phyloP scores from a whole-genome alignment of 2,888 invertebrate genomes.

The Baronia brevicornis region DNA sequence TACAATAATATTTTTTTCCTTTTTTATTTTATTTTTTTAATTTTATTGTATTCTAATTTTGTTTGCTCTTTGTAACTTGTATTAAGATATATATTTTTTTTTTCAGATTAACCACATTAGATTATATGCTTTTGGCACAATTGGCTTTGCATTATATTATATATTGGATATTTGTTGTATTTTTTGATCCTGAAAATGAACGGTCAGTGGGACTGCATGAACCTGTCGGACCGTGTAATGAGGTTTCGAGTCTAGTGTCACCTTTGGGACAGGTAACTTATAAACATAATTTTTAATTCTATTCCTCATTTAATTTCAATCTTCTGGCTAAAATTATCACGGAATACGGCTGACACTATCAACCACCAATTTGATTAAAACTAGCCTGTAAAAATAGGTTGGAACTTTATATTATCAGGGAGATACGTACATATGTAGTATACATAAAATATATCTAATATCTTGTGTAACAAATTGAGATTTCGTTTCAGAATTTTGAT shows the following conservation, averaged over 20 bases:
- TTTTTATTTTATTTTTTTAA: not conserved
- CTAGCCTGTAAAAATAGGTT: too few relatives aligned
- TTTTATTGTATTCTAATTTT: not conserved
- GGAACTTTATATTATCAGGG: too few relatives aligned
- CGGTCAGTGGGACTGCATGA: conserved; percentile 83
- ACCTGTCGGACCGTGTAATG: conserved; percentile 82
- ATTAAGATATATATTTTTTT: not conserved
- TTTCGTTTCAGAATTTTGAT: not conserved
- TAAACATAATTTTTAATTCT: too few relatives aligned
- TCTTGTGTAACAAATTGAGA: too few relatives aligned
- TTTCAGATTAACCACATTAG: conserved; percentile 43
- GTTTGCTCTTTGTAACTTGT: not conserved
- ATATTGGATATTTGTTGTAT: conserved; percentile 78
- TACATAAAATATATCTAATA: not conserved
- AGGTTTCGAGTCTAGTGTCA: conserved; percentile 75
- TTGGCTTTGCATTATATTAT: conserved; percentile 78
- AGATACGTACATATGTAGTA: too few relatives aligned
- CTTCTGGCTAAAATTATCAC: too few relatives aligned
- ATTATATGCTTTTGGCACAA: conserved; percentile 61
- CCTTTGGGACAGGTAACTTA: conserved; percentile 79
- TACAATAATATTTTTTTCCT: too few relatives aligned
- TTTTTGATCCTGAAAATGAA: conserved; percentile 80
- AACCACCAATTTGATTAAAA: too few relatives aligned
- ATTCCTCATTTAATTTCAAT: too few relatives aligned
- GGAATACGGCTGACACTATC: too few relatives aligned